These are phyloP conservation scores for Podotricha telesiphe DNA, from an alignment of 2,888 invertebrate species.

Conservation along the genomic window DNA sequence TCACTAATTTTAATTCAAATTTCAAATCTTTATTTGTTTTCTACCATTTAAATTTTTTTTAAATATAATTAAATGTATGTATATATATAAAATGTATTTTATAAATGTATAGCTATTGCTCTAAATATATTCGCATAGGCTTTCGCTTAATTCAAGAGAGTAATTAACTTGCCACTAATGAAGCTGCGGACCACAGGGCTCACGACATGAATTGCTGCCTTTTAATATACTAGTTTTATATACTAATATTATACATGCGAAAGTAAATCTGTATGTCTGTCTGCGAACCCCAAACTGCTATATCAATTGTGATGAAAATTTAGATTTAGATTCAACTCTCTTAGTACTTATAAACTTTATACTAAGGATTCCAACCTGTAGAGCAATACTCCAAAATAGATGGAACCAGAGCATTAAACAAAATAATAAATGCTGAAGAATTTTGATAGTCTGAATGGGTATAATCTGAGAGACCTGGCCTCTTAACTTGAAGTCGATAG, in stretches of 20 bases:
- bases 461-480: constrained; percentile 19
- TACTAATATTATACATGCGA: too few relatives aligned
- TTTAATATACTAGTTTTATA: background rate
- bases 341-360: too few relatives aligned
- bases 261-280: too few relatives aligned
- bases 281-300: too few relatives aligned
- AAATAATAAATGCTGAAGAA: background rate
- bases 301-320: too few relatives aligned
- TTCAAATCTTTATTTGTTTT: background rate
- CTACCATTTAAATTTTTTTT: too few relatives aligned
- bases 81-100: too few relatives aligned
- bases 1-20: background rate
- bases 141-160: background rate
- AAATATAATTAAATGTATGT: too few relatives aligned
- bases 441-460: constrained; percentile 20
- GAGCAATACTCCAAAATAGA: too few relatives aligned
- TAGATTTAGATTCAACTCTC: too few relatives aligned
- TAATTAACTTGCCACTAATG: constrained; percentile 14
- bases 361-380: too few relatives aligned
- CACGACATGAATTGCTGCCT: background rate
- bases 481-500: background rate
- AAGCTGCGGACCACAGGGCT: constrained; percentile 11
- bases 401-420: too few relatives aligned
- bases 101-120: background rate
- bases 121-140: background rate